A percentile compares a stretch with the other conserved stretches of the same genome.
Evolutionary conservation across 2,888 invertebrate species (phyloP).

Genomic region (Mactromeris polynyma): DNA sequence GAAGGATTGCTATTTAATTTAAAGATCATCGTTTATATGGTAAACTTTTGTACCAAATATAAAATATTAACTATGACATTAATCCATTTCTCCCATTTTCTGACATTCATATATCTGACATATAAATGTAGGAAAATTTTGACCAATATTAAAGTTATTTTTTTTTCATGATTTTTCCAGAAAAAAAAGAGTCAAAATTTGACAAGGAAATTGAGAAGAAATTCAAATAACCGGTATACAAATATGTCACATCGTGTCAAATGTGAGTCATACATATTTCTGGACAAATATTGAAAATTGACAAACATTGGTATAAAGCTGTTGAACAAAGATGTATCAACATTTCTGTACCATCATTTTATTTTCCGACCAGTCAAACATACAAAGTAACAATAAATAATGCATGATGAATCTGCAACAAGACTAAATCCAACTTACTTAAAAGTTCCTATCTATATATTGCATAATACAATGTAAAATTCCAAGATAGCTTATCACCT

Average conservation of each 20-base stretch:
- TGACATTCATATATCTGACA: neutral
- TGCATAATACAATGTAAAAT: constrained; percentile 6
- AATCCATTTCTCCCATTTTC: neutral
- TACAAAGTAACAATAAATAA: neutral
- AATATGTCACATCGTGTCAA: neutral
- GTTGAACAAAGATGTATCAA: neutral
- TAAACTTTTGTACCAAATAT: neutral
- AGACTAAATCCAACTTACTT: neutral
- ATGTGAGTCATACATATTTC: neutral
- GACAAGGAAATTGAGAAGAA: neutral
- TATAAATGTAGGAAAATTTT: neutral
- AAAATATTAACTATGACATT: neutral
- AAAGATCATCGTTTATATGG: constrained; percentile 6
- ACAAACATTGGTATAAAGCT: neutral
- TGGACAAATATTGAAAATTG: neutral
- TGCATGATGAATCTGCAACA: neutral
- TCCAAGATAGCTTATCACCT: neutral
- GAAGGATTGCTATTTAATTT: constrained; percentile 16
- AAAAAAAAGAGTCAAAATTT: constrained; percentile 1
- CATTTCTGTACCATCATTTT: too few relatives aligned
- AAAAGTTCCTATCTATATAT: neutral
- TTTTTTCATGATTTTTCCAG: neutral
- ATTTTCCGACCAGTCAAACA: too few relatives aligned
- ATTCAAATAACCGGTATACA: neutral
- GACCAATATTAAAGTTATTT: neutral